Percentiles rank a stretch among this genome's conserved stretches.
Evolutionary conservation across 2,797 vertebrate species (phyloP).

Genomic region (Phrynocephalus vlangalii): DNA sequence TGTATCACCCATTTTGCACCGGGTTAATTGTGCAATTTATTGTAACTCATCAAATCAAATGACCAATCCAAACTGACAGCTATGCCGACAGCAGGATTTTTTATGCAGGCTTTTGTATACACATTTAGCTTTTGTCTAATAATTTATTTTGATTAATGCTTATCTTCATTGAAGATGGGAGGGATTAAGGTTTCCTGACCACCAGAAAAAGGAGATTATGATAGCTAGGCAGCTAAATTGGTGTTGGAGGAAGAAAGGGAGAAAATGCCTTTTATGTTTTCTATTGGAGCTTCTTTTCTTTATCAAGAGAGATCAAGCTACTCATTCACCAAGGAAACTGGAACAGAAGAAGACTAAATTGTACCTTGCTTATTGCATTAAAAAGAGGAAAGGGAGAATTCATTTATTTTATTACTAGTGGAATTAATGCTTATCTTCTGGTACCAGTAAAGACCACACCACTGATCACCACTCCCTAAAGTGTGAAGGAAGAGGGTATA

Average conservation of each 20-base stretch:
- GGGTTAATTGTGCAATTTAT: not conserved
- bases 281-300: slow-evolving; percentile 13
- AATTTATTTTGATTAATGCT: slow-evolving; percentile 13
- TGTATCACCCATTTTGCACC: not conserved
- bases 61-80: not conserved
- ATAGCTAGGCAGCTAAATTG: not conserved
- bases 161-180: not conserved
- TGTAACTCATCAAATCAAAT: not conserved
- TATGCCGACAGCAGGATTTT: not conserved
- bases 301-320: slow-evolving; percentile 4
- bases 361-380: not conserved
- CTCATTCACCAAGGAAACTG: slow-evolving; percentile 29
- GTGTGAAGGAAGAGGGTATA: not conserved
- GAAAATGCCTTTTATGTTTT: slow-evolving; percentile 15
- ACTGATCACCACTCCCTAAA: slow-evolving; percentile 4
- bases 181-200: slow-evolving; percentile 17
- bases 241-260: not conserved
- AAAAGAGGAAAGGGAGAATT: not conserved
- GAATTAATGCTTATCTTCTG: not conserved
- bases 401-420: slow-evolving; percentile 14
- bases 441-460: not conserved
- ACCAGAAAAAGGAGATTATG: not conserved
- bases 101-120: not conserved
- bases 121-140: not conserved
- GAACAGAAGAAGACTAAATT: not conserved